phyloP scores from a whole-genome alignment of 2,113 vertebrate genomes.

The Muntiacus reevesi region DNA sequence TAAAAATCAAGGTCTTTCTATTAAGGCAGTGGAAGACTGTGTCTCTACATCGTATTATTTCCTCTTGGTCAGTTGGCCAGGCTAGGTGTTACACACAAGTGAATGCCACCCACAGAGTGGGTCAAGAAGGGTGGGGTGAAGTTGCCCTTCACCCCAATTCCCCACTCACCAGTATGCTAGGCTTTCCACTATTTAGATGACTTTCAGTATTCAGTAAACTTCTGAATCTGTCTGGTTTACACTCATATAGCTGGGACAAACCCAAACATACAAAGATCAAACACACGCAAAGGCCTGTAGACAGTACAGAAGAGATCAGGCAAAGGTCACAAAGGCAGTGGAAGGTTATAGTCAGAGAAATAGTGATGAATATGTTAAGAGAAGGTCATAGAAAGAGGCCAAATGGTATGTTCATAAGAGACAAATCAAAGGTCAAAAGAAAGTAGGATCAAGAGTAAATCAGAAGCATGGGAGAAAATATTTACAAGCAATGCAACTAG shows the following conservation, averaged over 20 bases:
- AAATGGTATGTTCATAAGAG: not conserved
- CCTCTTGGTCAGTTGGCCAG: not conserved
- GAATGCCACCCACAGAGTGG: not conserved
- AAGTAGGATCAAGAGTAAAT: not conserved
- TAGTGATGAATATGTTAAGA: not conserved
- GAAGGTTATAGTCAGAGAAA: not conserved
- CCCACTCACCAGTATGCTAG: not conserved
- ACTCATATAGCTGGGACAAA: not conserved
- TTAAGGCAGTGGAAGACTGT: not conserved
- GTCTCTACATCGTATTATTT: not conserved
- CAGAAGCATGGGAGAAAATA: not conserved
- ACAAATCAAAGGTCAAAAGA: not conserved
- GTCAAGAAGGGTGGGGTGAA: not conserved
- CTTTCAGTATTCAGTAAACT: not conserved
- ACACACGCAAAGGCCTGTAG: not conserved
- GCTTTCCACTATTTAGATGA: not conserved
- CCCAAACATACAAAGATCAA: not conserved
- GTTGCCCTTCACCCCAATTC: not conserved
- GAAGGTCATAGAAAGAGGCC: not conserved
- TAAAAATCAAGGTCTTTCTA: not conserved
- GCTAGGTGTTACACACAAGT: not conserved
- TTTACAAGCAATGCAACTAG: not conserved
- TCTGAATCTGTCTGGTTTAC: not conserved
- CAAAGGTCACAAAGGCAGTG: not conserved
- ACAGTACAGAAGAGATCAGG: not conserved